These are phyloP conservation scores for Parazoanthus swiftii DNA, from an alignment of 92 coral and sea anemone species.

Conservation along the genomic window DNA sequence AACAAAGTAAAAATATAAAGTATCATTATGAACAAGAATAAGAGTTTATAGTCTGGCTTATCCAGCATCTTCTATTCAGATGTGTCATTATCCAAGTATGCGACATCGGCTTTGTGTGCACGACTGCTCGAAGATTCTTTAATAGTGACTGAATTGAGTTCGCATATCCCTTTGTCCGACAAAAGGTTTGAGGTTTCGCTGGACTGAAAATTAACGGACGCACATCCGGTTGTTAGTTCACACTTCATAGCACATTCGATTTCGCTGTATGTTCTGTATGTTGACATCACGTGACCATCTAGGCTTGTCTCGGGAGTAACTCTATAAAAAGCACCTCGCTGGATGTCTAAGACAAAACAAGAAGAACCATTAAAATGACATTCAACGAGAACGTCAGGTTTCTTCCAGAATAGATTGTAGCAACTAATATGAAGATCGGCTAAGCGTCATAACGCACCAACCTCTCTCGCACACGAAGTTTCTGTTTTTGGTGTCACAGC, in stretches of 20 bases:
- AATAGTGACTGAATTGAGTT: constrained; percentile 16
- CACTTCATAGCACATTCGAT: constrained; percentile 24
- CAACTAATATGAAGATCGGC: too few relatives aligned
- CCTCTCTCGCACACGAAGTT: constrained; percentile 38
- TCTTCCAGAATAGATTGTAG: too few relatives aligned
- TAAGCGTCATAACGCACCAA: background rate
- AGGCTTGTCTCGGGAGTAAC: constrained; percentile 20
- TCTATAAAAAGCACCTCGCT: constrained; percentile 12
- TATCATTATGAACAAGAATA: too few relatives aligned
- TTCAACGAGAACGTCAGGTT: too few relatives aligned
- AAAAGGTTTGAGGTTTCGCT: background rate
- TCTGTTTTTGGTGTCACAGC: background rate
- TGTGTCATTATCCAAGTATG: background rate
- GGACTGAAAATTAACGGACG: constrained; percentile 18
- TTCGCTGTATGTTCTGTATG: constrained; percentile 15
- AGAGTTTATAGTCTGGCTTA: too few relatives aligned
- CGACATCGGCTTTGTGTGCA: background rate
- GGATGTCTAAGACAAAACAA: background rate
- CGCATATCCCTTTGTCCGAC: background rate
- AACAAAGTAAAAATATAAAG: too few relatives aligned
- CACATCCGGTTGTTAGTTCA: background rate
- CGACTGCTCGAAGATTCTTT: background rate
- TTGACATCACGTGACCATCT: constrained; percentile 18
- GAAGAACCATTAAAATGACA: background rate
- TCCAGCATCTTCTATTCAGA: background rate